Evolutionary conservation across 2,888 invertebrate genomes (phyloP).

Genomic region (Coenonympha glycerion): DNA sequence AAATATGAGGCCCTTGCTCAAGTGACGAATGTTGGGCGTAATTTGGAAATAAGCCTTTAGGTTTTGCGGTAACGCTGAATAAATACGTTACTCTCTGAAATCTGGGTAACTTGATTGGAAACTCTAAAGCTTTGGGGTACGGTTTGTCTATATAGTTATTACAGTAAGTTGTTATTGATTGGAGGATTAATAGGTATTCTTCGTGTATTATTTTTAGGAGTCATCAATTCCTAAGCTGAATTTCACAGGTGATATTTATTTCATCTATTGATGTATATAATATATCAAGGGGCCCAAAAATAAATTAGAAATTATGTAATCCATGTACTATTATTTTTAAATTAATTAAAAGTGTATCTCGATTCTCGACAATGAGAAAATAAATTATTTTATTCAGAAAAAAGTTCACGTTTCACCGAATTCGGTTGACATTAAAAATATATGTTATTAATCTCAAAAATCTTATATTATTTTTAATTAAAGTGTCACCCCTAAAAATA

Average conservation of each 20-base stretch:
- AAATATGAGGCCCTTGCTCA: conserved; percentile 25
- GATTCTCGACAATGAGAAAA: too few species aligned
- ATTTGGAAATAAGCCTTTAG: conserved; percentile 12
- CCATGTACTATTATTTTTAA: too few species aligned
- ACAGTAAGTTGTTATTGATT: too few species aligned
- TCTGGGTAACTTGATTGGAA: neutral
- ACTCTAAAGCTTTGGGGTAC: neutral
- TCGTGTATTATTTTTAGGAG: too few species aligned
- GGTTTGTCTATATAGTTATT: neutral
- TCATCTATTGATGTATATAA: too few species aligned
- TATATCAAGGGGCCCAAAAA: too few species aligned
- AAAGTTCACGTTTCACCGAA: neutral
- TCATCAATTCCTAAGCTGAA: too few species aligned
- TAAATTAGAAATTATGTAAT: too few species aligned
- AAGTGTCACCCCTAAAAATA: conserved; percentile 2
- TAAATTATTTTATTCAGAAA: too few species aligned
- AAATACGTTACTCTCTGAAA: neutral
- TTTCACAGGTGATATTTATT: too few species aligned
- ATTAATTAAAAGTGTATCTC: too few species aligned
- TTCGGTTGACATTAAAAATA: conserved; percentile 1
- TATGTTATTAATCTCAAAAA: neutral
- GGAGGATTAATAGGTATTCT: too few species aligned
- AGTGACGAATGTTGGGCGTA: conserved; percentile 15
- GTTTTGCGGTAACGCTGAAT: neutral
- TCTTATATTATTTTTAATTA: neutral